Evolutionary conservation across 2,797 vertebrate species (phyloP).

Genomic region (Danionella dracula): DNA sequence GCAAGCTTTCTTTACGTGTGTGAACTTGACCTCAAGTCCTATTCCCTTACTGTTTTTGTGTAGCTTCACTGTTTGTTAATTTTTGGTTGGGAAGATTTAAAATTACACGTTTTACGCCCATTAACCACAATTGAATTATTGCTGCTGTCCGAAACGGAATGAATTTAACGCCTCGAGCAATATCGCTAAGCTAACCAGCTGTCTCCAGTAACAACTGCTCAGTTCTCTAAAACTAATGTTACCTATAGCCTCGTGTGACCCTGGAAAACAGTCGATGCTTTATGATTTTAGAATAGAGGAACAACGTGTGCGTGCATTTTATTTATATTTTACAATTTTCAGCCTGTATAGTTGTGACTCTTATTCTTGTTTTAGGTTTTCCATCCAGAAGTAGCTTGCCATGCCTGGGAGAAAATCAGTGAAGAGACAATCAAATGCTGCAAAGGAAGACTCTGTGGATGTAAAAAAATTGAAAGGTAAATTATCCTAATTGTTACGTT

Average conservation of each 20-base stretch:
- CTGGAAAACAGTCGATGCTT: too few species aligned
- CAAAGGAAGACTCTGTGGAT: slow-evolving; percentile 33
- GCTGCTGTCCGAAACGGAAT: slow-evolving; percentile 34
- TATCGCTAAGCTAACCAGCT: not conserved
- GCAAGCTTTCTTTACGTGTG: not conserved
- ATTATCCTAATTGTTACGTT: not conserved
- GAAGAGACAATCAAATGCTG: slow-evolving; percentile 63
- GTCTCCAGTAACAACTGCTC: not conserved
- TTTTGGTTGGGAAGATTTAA: not conserved
- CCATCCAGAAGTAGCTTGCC: slow-evolving; percentile 13
- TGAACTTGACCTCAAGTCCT: not conserved
- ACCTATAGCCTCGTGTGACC: too few species aligned
- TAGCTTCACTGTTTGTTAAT: too few species aligned
- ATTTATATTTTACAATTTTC: too few species aligned
- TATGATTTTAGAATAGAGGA: too few species aligned
- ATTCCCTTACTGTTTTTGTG: not conserved
- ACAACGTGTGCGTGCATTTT: too few species aligned
- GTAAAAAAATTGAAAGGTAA: slow-evolving; percentile 71
- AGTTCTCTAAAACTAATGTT: too few species aligned
- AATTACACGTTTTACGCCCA: not conserved
- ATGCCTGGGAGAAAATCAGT: slow-evolving; percentile 79
- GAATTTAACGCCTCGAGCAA: not conserved
- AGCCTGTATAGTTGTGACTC: too few species aligned
- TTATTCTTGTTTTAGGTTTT: not conserved
- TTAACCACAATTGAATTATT: slow-evolving; percentile 16